These are phyloP conservation scores for Nomada goodeniana DNA, from an alignment of 2,888 invertebrate genomes.

Conservation along the genomic window DNA sequence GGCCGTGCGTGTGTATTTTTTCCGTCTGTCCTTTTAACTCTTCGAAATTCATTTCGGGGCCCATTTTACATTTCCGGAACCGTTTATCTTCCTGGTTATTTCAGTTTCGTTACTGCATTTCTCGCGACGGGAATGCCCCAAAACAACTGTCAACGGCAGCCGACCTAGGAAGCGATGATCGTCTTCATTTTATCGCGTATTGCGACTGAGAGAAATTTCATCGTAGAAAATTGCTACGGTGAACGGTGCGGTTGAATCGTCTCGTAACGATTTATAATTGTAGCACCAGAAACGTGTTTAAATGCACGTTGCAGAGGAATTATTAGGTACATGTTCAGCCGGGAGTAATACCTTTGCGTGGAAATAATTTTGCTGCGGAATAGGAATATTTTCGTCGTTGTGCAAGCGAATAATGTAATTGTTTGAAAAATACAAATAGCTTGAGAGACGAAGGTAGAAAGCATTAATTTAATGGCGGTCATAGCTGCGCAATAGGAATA, in stretches of 20 bases:
- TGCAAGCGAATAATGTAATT: not conserved
- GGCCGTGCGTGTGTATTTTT: not conserved
- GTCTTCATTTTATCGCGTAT: constrained; percentile 25
- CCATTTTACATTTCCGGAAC: not conserved
- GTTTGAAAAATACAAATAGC: too few species aligned
- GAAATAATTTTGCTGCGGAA: not conserved
- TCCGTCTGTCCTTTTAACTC: not conserved
- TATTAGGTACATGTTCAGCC: not conserved
- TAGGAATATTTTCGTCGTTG: not conserved
- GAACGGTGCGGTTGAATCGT: constrained; percentile 8
- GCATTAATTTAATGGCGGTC: too few species aligned
- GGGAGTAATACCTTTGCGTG: not conserved
- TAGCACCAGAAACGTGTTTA: constrained; percentile 2
- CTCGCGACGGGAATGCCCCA: constrained; percentile 39
- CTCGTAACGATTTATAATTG: constrained; percentile 40
- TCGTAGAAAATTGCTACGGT: constrained; percentile 25
- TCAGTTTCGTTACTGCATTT: constrained; percentile 50
- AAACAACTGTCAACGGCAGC: constrained; percentile 58
- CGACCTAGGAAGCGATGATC: constrained; percentile 52
- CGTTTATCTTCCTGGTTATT: constrained; percentile 34
- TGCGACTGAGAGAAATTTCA: constrained; percentile 25
- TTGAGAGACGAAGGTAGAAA: too few species aligned
- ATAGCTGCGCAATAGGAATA: too few species aligned
- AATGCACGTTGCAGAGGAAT: not conserved
- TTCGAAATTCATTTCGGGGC: constrained; percentile 5